Conservation (phyloP, 1,140 invertebrate species). For the Spodoptera litura region DNA sequence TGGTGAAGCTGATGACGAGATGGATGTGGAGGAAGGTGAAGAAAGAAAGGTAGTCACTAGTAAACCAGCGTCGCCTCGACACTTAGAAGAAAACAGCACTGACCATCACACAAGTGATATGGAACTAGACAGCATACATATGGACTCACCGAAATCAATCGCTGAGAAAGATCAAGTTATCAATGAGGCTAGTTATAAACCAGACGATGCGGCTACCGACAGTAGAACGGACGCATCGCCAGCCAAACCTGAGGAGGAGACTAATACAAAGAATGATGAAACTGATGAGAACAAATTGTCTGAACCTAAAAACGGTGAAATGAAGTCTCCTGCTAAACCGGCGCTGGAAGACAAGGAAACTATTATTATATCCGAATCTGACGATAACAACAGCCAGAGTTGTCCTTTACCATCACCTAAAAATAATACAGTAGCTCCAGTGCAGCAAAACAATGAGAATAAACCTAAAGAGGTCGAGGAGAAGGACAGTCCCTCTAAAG, state of each 20-base stretch:
- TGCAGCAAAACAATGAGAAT: conserved; percentile 61
- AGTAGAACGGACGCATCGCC: conserved; percentile 60
- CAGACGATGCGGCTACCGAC: conserved; percentile 54
- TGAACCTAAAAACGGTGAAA: conserved; percentile 70
- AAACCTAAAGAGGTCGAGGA: conserved; percentile 70
- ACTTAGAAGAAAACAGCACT: conserved; percentile 74
- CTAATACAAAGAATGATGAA: conserved; percentile 50
- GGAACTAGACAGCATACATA: conserved; percentile 83
- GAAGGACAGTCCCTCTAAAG: conserved; percentile 76
- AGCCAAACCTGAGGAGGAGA: conserved; percentile 47
- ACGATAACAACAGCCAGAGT: conserved; percentile 84
- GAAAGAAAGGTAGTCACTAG: conserved; percentile 70
- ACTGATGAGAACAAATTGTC: conserved; percentile 57
- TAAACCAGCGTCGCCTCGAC: conserved; percentile 73
- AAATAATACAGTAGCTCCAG: conserved; percentile 62
- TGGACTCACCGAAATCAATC: conserved; percentile 81
- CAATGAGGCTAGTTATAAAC: conserved; percentile 71
- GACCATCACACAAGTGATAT: conserved; percentile 82
- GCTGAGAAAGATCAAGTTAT: conserved; percentile 81
- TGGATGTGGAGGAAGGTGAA: conserved; percentile 87
- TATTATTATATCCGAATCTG: conserved; percentile 85
- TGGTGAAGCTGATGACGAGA: conserved; percentile 88
- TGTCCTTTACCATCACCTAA: conserved; percentile 81
- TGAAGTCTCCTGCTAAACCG: conserved; percentile 66
- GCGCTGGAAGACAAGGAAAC: conserved; percentile 82